Conservation (phyloP, 1,140 invertebrate genomes). For the Heliconius melpomene region DNA sequence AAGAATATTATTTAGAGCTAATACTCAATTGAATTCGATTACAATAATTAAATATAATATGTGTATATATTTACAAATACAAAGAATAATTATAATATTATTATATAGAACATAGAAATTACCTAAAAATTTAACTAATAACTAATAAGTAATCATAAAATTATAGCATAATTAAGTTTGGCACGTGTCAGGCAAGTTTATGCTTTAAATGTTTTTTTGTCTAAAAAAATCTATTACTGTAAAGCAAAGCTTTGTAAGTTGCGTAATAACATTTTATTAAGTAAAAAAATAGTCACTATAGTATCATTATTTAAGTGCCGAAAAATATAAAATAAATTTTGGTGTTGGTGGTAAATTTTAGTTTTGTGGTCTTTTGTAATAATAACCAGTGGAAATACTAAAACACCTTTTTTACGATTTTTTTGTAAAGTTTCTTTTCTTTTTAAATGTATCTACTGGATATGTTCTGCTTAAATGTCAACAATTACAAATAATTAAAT, state of each 20-base stretch:
- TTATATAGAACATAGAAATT: too few species aligned
- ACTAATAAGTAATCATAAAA: background rate
- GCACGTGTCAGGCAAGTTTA: constrained; percentile 18
- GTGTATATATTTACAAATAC: background rate
- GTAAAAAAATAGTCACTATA: background rate
- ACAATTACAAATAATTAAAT: background rate
- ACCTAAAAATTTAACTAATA: too few species aligned
- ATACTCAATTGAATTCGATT: background rate
- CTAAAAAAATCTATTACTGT: background rate
- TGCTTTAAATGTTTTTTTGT: background rate
- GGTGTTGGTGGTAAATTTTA: background rate
- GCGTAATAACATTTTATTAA: background rate
- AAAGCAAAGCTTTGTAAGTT: background rate
- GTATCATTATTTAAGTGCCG: background rate
- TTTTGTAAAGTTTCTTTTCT: background rate
- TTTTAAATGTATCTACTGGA: background rate
- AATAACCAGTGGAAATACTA: background rate
- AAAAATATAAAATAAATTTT: background rate
- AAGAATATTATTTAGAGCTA: constrained; percentile 7
- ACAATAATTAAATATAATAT: constrained; percentile 11
- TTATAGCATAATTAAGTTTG: constrained; percentile 5
- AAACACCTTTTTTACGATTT: background rate
- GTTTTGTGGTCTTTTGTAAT: background rate
- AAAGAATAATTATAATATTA: background rate
- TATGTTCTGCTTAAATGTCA: background rate